phyloP scores from a whole-genome alignment of 2,888 invertebrate species.

The Rapana venosa region DNA sequence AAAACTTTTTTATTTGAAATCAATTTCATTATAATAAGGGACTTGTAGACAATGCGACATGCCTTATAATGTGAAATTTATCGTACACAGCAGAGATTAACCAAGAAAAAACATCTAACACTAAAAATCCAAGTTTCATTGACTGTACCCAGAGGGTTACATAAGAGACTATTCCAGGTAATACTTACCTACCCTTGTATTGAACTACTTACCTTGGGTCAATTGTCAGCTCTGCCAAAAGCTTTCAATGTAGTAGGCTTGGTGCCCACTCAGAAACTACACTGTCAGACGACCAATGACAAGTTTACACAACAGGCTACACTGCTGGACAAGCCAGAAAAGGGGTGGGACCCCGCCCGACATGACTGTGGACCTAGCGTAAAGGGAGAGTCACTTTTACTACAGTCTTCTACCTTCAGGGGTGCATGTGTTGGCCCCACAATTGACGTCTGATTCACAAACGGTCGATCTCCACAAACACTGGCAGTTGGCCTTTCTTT shows the following conservation, averaged over 20 bases:
- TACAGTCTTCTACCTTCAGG: conserved; percentile 2
- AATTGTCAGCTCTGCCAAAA: not conserved
- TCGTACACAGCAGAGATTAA: not conserved
- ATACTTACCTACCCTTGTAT: conserved; percentile 1
- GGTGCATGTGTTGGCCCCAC: conserved; percentile 14
- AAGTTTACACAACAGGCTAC: not conserved
- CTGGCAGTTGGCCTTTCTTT: too few species aligned
- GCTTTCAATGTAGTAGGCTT: not conserved
- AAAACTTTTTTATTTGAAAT: too few species aligned
- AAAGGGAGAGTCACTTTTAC: conserved; percentile 31
- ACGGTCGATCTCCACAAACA: not conserved
- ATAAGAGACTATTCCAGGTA: too few species aligned
- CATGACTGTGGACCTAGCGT: conserved; percentile 45
- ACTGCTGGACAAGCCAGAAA: conserved; percentile 12
- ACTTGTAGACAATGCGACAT: not conserved
- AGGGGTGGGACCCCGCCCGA: conserved; percentile 28
- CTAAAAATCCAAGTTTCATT: too few species aligned
- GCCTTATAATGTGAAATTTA: conserved; percentile 16
- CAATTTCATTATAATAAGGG: too few species aligned
- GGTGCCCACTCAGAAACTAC: not conserved
- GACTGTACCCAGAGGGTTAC: too few species aligned
- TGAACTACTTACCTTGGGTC: not conserved
- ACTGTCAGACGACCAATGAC: not conserved
- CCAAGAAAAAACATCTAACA: not conserved
- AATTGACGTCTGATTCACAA: not conserved